A percentile compares a stretch with the other conserved stretches of the same genome.
These are phyloP conservation scores for Frieseomelitta varia DNA, from an alignment of 1,140 invertebrate genomes.

Conservation along the genomic window DNA sequence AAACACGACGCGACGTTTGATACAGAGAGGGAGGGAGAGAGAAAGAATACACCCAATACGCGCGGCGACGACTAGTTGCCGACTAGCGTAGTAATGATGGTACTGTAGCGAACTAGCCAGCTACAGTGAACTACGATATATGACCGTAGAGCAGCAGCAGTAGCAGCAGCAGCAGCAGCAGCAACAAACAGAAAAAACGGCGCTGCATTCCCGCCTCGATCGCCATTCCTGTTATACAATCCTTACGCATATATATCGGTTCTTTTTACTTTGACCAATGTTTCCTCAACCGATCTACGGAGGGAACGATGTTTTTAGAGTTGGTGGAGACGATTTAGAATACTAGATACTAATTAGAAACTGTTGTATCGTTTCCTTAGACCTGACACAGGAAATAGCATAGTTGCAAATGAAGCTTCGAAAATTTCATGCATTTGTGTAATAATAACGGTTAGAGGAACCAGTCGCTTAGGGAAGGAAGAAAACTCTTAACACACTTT, in stretches of 20 bases:
- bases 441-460: background rate
- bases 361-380: no score
- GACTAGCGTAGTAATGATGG: constrained; percentile 48
- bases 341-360: background rate
- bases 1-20: background rate
- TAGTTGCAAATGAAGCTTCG: background rate
- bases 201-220: constrained; percentile 48
- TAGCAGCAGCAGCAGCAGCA: constrained; percentile 41
- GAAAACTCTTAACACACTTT: background rate
- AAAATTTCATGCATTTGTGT: background rate
- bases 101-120: constrained; percentile 17
- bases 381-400: background rate
- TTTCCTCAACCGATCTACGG: no score
- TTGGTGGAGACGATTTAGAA: no score
- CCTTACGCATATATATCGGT: constrained; percentile 22
- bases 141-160: constrained; percentile 32
- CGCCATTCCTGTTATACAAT: constrained; percentile 57
- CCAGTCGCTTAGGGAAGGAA: no score
- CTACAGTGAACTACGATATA: constrained; percentile 45
- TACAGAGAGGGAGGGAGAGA: background rate
- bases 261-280: background rate
- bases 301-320: background rate
- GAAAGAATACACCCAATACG: constrained; percentile 27
- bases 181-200: constrained; percentile 48
- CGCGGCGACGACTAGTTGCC: constrained; percentile 50